Evolutionary conservation across 1,140 invertebrate genomes (phyloP).

Genomic region (Trichonephila inaurata): DNA sequence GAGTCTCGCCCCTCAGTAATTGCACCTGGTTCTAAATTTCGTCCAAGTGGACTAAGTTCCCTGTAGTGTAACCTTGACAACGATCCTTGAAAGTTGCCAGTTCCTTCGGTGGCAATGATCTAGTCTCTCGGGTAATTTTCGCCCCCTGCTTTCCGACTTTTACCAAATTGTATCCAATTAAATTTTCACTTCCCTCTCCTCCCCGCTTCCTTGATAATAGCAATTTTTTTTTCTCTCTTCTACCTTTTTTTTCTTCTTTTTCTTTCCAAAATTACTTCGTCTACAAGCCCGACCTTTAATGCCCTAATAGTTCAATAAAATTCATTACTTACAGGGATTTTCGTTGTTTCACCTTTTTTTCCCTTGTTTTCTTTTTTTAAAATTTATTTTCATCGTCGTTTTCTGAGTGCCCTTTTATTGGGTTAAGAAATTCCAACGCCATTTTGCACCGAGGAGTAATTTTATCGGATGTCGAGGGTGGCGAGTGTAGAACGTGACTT

Average conservation of each 20-base stretch:
- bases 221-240: constrained; percentile 19
- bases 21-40: constrained; percentile 44
- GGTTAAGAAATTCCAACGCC: constrained; percentile 60
- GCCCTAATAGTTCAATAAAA: constrained; percentile 76
- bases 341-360: background rate
- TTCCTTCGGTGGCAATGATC: constrained; percentile 75
- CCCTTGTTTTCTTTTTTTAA: constrained; percentile 7
- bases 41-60: constrained; percentile 63
- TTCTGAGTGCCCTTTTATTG: constrained; percentile 47
- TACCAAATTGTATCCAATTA: constrained; percentile 76
- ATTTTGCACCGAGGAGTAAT: constrained; percentile 53
- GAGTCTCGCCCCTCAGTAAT: constrained; percentile 19
- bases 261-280: background rate
- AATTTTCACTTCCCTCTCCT: constrained; percentile 63
- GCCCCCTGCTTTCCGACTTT: constrained; percentile 65
- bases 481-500: constrained; percentile 26
- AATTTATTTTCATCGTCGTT: constrained; percentile 11
- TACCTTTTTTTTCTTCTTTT: background rate
- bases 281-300: constrained; percentile 63
- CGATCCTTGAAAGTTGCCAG: constrained; percentile 72
- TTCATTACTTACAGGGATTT: constrained; percentile 73
- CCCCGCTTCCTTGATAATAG: constrained; percentile 7
- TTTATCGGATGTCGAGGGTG: background rate
- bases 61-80: constrained; percentile 72
- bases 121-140: constrained; percentile 72